Base-by-base conservation (phyloP, 2,113 vertebrate genomes). In the Sinocyclocheilus grahami region DNA sequence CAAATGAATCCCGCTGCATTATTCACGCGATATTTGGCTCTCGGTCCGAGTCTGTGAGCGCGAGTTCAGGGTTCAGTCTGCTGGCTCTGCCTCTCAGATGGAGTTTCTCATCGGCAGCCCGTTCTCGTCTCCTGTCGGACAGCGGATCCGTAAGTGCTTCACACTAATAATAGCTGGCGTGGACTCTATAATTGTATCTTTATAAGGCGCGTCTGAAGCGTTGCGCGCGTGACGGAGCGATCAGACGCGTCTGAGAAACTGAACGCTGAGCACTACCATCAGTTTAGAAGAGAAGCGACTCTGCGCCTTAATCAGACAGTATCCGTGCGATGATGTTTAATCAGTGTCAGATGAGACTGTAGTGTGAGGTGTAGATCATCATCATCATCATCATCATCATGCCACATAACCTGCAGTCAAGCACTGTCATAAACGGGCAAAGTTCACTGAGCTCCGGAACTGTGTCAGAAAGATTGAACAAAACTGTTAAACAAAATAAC, bases 101-200 rank as follows among this genome's bases (percentile, higher is more conserved):
- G 97, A 99, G 87, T 98, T 97, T 92, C 95, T 99, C 7, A 93
- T 97, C 75, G 96, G 96, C 82, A 97, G 95, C 91, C 94, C 96
- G 1, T 97, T 97, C 89, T 96, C 95, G 72, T 96, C 97, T 83
- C 96, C 96, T 0, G 97, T 98, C 84, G 97, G 97, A 13, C 97
- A 99, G 89, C 96, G 96, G 89, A 96, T 98, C 87, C 97, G 97
- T 98, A 90, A 97, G 96, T 91, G 74, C 65, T 69, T 65, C 24
- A 74, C 16, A 74, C 58, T 13, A 0, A 42, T 18, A 4, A 2
- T n/a, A 63, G 3, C 42, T 8, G 5, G 33, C 20, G 0, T 11
- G 0, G 58, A 22, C 20, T 60, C 0, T 46, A 46, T 10, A 42
- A 42, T 39, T 39, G 5, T 39, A 39, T 39, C 39, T 39, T 16